phyloP scores from a whole-genome alignment of 2,888 invertebrate species.

The Scelioninae gen. 1 region DNA sequence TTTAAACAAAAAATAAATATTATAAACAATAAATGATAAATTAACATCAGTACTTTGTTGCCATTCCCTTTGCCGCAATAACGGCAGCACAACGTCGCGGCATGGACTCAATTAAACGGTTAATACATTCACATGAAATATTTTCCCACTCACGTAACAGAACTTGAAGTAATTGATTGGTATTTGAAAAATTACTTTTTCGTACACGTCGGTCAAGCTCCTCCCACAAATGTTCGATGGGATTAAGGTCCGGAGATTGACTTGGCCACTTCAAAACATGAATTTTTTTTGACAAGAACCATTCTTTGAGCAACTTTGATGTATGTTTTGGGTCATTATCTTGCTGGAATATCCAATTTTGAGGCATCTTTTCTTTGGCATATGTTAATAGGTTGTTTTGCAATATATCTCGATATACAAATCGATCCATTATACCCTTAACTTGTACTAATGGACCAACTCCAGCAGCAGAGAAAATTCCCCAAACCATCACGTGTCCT shows the following conservation, averaged over 20 bases:
- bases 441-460: slow-evolving; percentile 32
- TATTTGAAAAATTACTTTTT: slow-evolving; percentile 29
- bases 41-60: slow-evolving; percentile 39
- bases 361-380: slow-evolving; percentile 18
- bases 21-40: background rate
- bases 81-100: slow-evolving; percentile 49
- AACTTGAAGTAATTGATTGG: slow-evolving; percentile 20
- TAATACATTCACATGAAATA: slow-evolving; percentile 24
- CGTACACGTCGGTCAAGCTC: slow-evolving; percentile 6
- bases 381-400: slow-evolving; percentile 24
- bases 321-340: slow-evolving; percentile 36
- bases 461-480: slow-evolving; percentile 16
- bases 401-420: slow-evolving; percentile 34
- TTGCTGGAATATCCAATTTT: slow-evolving; percentile 51
- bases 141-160: slow-evolving; percentile 34
- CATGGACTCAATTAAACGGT: slow-evolving; percentile 33
- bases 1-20: background rate
- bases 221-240: slow-evolving; percentile 26
- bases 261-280: slow-evolving; percentile 25
- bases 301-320: slow-evolving; percentile 42
- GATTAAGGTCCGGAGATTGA: slow-evolving; percentile 29
- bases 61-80: slow-evolving; percentile 46
- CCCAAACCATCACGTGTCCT: slow-evolving; percentile 16
- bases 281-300: slow-evolving; percentile 29
- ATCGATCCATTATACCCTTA: slow-evolving; percentile 26